Evolutionary conservation across 2,888 invertebrate genomes (phyloP).

Genomic region (Pyrrhosoma nymphula): DNA sequence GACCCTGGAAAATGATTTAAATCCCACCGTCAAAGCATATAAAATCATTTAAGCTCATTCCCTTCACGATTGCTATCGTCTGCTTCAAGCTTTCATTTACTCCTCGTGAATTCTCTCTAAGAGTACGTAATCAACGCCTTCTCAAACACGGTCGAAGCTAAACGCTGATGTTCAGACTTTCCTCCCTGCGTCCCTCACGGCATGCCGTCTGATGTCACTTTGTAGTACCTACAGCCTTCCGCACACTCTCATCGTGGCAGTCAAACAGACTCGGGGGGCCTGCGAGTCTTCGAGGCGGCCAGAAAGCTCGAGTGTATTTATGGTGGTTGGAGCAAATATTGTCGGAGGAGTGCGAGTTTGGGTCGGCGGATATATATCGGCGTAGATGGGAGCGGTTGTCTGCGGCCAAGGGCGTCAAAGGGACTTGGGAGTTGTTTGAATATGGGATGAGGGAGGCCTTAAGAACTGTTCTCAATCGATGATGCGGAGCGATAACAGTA

Average conservation of each 20-base stretch:
- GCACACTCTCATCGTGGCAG: neutral
- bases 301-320: neutral
- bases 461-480: neutral
- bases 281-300: neutral
- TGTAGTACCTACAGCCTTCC: neutral
- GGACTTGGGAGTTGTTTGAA: neutral
- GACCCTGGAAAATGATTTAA: neutral
- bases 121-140: neutral
- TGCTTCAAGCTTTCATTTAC: neutral
- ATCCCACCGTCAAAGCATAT: neutral
- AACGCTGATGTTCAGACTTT: neutral
- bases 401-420: neutral
- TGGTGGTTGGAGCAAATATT: slow-evolving; percentile 28
- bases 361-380: neutral
- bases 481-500: neutral
- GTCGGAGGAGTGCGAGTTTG: neutral
- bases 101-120: neutral
- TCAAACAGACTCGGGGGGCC: neutral
- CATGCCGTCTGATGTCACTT: neutral
- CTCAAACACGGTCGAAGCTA: neutral
- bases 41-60: neutral
- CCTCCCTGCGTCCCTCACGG: neutral
- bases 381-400: slow-evolving; percentile 18
- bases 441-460: neutral
- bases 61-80: neutral